Evolutionary conservation across 2,797 vertebrate species (phyloP), one percentile per base, ranked within the genome.

Genomic region (Acipenser oxyrinchus): DNA sequence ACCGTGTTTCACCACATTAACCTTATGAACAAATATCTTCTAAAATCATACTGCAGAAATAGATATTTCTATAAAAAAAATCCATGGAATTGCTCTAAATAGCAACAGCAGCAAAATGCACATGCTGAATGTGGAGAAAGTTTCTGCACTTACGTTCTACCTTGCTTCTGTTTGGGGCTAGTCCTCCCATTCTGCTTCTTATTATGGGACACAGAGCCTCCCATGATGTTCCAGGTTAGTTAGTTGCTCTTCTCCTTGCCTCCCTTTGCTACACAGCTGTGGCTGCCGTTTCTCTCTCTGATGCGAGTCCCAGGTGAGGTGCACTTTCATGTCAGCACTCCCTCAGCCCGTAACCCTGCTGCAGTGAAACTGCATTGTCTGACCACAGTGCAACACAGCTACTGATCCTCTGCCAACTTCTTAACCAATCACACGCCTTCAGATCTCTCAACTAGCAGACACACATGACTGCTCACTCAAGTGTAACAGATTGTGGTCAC

Each of bases 151-250:
- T 82, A 88, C 86, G 86, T 80, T 83, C 84, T 87, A 78, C 72
- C 79, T 69, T 82, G 77, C 81, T 85, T 88, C 66, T 65, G 48
- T 69, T 53, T 52, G 18, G 73, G 74, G 66, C 72, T 75, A 72
- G 80, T 18, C 1, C 74, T 62, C 72, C 55, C 68, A 63, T 18
- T 81, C 64, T 71, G 72, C 74, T 83, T 88, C 80, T 79, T 81
- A 68, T 76, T 68, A 60, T 84, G 85, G 75, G 82, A 85, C 62
- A 86, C 71, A 18, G 87, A 84, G 71, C 83, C 84, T 72, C 87
- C 87, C 87, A 89, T 89, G 76, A 72, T 67, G 23, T 64, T 51
- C 13, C 68, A n/a, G 66, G 61, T 80, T 80, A 79, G 77, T 73
- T 74, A 37, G 73, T 10, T 13, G 13, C 37, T 48, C 10, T 13